These are phyloP conservation scores for Pycnonotus jocosus DNA, from an alignment of 2,113 vertebrate genomes.

Conservation along the genomic window DNA sequence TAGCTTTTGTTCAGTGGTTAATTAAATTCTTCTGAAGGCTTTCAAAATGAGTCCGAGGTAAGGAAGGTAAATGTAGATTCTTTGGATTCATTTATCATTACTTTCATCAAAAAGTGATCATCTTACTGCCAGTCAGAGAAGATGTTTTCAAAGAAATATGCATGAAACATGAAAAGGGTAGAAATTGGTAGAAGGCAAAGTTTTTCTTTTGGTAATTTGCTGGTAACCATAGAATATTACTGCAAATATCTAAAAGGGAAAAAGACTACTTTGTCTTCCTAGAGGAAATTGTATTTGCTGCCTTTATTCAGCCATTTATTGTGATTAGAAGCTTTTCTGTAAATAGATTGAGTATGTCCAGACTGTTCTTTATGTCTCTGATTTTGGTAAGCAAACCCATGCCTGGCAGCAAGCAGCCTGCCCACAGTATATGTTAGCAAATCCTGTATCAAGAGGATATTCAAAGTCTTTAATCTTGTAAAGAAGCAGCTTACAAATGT, in stretches of 20 bases:
- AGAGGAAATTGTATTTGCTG: not conserved
- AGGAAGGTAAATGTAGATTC: not conserved
- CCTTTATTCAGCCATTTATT: not conserved
- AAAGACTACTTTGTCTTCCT: not conserved
- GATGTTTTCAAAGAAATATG: not conserved
- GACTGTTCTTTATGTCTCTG: not conserved
- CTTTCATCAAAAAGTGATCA: not conserved
- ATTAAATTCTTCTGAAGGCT: not conserved
- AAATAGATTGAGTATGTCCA: not conserved
- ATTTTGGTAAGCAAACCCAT: not conserved
- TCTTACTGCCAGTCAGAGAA: not conserved
- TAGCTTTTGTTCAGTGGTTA: not conserved
- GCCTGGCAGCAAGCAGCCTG: not conserved
- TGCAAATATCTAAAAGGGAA: not conserved
- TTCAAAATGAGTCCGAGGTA: not conserved
- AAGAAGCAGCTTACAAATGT: not conserved
- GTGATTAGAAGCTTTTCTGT: not conserved
- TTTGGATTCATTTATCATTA: not conserved
- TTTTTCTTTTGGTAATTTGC: not conserved
- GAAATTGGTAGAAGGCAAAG: not conserved
- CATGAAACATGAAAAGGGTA: not conserved
- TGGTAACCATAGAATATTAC: not conserved
- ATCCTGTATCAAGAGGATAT: not conserved
- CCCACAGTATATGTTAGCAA: not conserved
- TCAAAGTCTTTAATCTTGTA: not conserved